Percentiles rank a stretch among this genome's conserved stretches.
Conservation (phyloP, 2,113 vertebrate genomes). For the Anhinga anhinga region DNA sequence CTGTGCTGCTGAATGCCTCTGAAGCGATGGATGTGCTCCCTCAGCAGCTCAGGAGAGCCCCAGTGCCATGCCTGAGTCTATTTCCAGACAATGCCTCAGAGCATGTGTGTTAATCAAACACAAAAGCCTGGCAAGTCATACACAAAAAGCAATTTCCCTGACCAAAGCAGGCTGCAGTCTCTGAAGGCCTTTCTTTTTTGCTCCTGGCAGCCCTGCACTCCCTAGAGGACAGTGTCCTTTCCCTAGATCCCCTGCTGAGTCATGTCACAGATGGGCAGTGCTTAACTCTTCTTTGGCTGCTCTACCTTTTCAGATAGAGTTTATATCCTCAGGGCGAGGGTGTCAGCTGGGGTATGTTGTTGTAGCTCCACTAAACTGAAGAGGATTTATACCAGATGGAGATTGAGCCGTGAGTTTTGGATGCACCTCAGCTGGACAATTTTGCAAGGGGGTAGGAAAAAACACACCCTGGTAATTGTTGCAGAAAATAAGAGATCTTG, state of each 20-base stretch:
- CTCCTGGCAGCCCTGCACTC: background rate
- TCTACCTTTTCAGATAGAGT: background rate
- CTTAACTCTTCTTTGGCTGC: background rate
- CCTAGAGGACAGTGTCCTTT: background rate
- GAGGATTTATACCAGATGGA: background rate
- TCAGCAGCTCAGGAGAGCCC: background rate
- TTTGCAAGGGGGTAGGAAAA: background rate
- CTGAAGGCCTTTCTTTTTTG: background rate
- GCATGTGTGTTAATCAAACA: background rate
- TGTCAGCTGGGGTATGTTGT: rapidly evolving
- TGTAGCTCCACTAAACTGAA: background rate
- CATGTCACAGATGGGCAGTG: background rate
- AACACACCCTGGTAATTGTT: background rate
- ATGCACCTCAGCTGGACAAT: background rate
- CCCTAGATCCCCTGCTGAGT: background rate
- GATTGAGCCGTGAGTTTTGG: background rate
- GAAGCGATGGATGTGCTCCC: background rate
- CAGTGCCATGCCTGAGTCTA: background rate
- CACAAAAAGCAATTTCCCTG: background rate
- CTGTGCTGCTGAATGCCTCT: background rate
- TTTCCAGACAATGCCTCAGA: background rate
- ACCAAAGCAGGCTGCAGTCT: background rate
- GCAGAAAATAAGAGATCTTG: background rate
- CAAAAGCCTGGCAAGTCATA: background rate
- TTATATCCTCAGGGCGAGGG: background rate